A percentile compares a stretch with the other conserved stretches of the same genome.
Conservation (phyloP, 2,797 vertebrate genomes). For the Monodelphis domestica region DNA sequence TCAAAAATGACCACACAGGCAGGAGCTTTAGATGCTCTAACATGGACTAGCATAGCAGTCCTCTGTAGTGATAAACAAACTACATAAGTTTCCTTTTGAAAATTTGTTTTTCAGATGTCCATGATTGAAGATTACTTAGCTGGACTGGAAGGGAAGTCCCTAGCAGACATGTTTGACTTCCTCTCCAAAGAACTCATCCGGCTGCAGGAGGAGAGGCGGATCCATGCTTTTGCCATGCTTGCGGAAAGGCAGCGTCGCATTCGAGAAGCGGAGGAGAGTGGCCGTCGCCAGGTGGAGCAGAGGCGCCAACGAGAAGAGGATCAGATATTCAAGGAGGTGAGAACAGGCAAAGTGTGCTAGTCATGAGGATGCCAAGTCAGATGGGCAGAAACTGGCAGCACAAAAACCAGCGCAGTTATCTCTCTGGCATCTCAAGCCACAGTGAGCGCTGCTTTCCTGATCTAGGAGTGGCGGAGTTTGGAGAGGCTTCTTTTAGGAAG, state of each 20-base stretch:
- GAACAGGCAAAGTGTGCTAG: neutral
- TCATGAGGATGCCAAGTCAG: neutral
- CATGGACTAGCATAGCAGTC: neutral
- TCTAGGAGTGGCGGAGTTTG: neutral
- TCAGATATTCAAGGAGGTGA: constrained; percentile 93
- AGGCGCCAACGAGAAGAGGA: constrained; percentile 89
- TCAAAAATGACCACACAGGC: neutral
- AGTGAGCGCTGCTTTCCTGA: neutral
- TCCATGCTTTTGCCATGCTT: constrained; percentile 92
- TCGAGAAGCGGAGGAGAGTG: constrained; percentile 94
- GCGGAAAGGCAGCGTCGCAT: constrained; percentile 91
- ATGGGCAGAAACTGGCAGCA: neutral
- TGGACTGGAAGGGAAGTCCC: constrained; percentile 85
- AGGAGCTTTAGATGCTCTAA: neutral
- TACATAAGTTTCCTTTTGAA: neutral
- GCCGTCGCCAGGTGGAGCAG: constrained; percentile 92
- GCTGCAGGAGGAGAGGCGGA: constrained; percentile 92
- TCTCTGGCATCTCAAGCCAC: neutral
- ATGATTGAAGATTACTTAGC: constrained; percentile 85
- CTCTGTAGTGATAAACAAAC: neutral
- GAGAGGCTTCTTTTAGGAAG: neutral
- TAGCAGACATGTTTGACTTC: constrained; percentile 90
- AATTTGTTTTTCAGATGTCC: constrained; percentile 80
- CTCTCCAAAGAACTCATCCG: constrained; percentile 94
- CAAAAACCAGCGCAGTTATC: neutral